Evolutionary conservation across 1,140 invertebrate genomes (phyloP).

Genomic region (Limonius californicus): DNA sequence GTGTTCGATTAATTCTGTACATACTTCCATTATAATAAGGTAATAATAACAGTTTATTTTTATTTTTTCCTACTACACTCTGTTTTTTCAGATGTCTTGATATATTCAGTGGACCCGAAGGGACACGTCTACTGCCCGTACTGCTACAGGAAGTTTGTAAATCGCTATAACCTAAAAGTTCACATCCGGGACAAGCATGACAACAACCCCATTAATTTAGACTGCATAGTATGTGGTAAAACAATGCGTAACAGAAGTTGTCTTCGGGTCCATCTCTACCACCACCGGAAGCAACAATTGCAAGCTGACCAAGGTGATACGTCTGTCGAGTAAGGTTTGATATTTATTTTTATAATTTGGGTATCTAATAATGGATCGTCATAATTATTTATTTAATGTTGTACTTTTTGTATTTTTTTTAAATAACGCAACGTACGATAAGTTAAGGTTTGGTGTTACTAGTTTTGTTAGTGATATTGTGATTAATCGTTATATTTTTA

Average conservation of each 20-base stretch:
- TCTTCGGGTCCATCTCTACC: slow-evolving; percentile 56
- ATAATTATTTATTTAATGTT: background rate
- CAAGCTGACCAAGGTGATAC: slow-evolving; percentile 19
- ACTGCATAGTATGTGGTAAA: slow-evolving; percentile 56
- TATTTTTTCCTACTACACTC: slow-evolving; percentile 26
- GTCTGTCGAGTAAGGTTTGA: background rate
- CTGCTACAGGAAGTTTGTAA: slow-evolving; percentile 58
- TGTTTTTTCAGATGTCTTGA: slow-evolving; percentile 32
- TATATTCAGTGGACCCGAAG: slow-evolving; percentile 45
- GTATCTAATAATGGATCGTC: too few relatives aligned
- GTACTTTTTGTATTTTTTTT: background rate
- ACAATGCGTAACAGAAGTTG: slow-evolving; percentile 57
- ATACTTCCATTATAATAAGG: slow-evolving; percentile 26
- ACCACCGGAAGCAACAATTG: slow-evolving; percentile 53
- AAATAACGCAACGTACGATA: background rate
- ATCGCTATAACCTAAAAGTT: slow-evolving; percentile 59
- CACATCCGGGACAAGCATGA: slow-evolving; percentile 59
- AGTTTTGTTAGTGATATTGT: too few relatives aligned
- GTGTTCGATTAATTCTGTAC: slow-evolving; percentile 22
- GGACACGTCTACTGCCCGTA: slow-evolving; percentile 55
- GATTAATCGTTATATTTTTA: too few relatives aligned
- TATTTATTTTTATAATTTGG: too few relatives aligned
- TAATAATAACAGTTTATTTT: slow-evolving; percentile 27
- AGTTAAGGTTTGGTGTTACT: background rate
- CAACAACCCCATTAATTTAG: slow-evolving; percentile 46